Conservation (phyloP, 30 jellyfish, hydroid and myxozoan species). For the Hydractinia echinata region DNA sequence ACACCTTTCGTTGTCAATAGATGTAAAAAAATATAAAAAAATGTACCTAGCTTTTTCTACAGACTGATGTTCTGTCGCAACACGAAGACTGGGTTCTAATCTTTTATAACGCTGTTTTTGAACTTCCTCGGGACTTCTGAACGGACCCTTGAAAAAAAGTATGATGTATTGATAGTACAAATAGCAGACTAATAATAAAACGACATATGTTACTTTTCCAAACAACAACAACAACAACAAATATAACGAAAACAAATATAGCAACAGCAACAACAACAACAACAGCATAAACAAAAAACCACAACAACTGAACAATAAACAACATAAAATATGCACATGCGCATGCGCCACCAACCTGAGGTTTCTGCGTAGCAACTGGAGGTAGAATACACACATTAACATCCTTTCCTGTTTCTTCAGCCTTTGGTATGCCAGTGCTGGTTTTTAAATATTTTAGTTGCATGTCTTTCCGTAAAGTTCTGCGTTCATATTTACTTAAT, state of each 20-base stretch:
- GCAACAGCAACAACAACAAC: not conserved
- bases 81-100: constrained; percentile 78
- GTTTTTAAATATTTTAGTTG: constrained; percentile 31
- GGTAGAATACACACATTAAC: not conserved
- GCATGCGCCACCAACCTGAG: constrained; percentile 19
- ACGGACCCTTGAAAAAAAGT: constrained; percentile 74
- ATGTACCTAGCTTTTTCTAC: constrained; percentile 77
- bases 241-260: not conserved
- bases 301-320: not conserved
- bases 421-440: constrained; percentile 49
- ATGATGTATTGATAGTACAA: not conserved
- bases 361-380: not conserved
- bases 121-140: constrained; percentile 78
- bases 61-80: constrained; percentile 82
- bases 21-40: not conserved
- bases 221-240: not conserved
- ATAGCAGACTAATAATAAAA: not conserved
- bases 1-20: not conserved
- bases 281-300: not conserved
- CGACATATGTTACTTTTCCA: not conserved
- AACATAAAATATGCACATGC: not conserved
- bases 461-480: constrained; percentile 30
- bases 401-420: not conserved
- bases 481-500: constrained; percentile 56
- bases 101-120: constrained; percentile 63